Evolutionary conservation across 2,113 vertebrate genomes (phyloP).

Genomic region (Protobothrops mucrosquamatus): DNA sequence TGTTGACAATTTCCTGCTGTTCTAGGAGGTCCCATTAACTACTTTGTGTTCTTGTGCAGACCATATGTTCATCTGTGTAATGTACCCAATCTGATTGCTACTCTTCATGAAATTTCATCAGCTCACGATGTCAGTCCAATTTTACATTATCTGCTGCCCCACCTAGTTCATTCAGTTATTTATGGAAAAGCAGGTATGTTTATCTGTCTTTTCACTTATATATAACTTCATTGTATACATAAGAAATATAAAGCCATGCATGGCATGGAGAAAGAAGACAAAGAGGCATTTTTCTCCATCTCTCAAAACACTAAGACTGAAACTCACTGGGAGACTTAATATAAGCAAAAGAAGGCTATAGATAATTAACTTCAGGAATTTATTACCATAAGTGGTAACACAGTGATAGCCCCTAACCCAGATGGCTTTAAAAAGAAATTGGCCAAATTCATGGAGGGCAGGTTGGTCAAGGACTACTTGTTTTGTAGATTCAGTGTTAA

Average conservation of each 20-base stretch:
- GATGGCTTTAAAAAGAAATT: background rate
- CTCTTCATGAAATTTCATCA: constrained; percentile 76
- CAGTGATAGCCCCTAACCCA: background rate
- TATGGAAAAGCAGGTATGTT: constrained; percentile 58
- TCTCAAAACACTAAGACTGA: background rate
- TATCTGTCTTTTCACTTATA: background rate
- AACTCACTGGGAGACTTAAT: background rate
- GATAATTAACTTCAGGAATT: background rate
- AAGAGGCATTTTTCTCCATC: background rate
- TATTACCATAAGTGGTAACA: background rate
- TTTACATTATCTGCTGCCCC: constrained; percentile 84
- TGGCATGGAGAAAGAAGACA: background rate
- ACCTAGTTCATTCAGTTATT: constrained; percentile 70
- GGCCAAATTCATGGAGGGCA: background rate
- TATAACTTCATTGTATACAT: background rate
- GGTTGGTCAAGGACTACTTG: background rate
- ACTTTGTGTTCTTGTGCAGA: constrained; percentile 63
- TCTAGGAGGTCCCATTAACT: background rate
- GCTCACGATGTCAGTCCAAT: constrained; percentile 80
- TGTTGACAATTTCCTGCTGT: background rate
- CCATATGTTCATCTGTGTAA: constrained; percentile 74
- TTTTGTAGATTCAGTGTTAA: background rate
- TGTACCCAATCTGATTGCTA: constrained; percentile 68
- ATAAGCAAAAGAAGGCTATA: background rate
- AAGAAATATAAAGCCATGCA: background rate